phyloP scores from a whole-genome alignment of 2,888 invertebrate species.

The Boloria selene region DNA sequence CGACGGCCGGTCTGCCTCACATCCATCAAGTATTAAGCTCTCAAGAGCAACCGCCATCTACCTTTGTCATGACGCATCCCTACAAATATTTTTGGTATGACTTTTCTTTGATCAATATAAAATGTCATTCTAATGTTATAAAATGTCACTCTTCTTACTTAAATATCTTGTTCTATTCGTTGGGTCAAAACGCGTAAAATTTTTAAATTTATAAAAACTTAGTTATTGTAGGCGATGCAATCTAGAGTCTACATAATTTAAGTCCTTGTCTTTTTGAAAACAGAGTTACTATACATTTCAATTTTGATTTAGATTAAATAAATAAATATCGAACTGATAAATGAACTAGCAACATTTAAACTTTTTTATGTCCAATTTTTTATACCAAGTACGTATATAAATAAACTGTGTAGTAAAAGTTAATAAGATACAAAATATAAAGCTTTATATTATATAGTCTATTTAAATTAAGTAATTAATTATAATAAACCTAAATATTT shows the following conservation, averaged over 20 bases:
- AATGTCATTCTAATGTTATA: slow-evolving; percentile 6
- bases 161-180: no score
- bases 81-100: slow-evolving; percentile 34
- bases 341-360: no score
- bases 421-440: background rate
- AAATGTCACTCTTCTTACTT: background rate
- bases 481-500: background rate
- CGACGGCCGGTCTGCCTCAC: slow-evolving; percentile 47
- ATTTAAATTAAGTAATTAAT: background rate
- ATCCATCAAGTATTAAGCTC: slow-evolving; percentile 70
- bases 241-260: no score
- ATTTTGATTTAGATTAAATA: no score
- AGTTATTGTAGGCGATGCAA: no score
- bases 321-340: no score
- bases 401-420: background rate
- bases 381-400: no score
- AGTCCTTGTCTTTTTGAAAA: no score
- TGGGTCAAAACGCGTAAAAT: no score
- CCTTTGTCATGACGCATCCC: slow-evolving; percentile 38
- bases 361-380: no score
- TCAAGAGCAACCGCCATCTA: slow-evolving; percentile 58
- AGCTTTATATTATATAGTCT: background rate
- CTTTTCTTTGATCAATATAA: slow-evolving; percentile 21
- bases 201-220: no score
- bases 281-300: no score